Percentiles rank a stretch among this genome's conserved stretches.
Conservation (phyloP, 2,797 vertebrate genomes). For the Sebastes vulpes region DNA sequence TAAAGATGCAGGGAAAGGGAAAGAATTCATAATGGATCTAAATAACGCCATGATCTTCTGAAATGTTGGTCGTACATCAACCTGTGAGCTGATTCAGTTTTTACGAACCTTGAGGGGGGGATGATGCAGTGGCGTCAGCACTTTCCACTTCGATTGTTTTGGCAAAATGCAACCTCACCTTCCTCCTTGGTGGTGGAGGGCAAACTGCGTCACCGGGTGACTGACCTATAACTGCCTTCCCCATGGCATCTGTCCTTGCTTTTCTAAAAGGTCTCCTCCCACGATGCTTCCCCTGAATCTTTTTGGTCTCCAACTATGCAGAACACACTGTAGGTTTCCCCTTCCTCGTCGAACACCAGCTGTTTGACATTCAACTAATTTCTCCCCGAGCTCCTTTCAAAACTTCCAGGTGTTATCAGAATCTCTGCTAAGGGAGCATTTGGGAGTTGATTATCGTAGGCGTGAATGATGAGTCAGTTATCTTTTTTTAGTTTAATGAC, state of each 20-base stretch:
- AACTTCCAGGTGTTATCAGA: constrained; percentile 60
- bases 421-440: constrained; percentile 45
- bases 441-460: constrained; percentile 30
- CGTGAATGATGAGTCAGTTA: constrained; percentile 39
- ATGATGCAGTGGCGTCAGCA: constrained; percentile 11
- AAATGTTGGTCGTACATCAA: constrained; percentile 16
- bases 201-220: constrained; percentile 26
- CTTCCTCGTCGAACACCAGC: constrained; percentile 55
- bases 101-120: constrained; percentile 2
- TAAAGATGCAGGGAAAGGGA: constrained; percentile 2
- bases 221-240: constrained; percentile 52
- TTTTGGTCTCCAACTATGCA: constrained; percentile 30
- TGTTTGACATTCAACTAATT: constrained; percentile 71
- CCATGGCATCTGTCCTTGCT: constrained; percentile 44
- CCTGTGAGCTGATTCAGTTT: constrained; percentile 4
- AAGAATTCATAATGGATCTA: constrained; percentile 11
- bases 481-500: constrained; percentile 37
- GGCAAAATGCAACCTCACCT: constrained; percentile 28
- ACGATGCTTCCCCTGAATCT: not conserved
- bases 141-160: constrained; percentile 32
- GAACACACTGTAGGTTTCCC: constrained; percentile 24
- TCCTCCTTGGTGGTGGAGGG: constrained; percentile 29
- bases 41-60: not conserved
- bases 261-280: constrained; percentile 61
- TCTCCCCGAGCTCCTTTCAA: constrained; percentile 55